Base-by-base conservation (phyloP, 2,888 invertebrate species). In the Pseudococcus longispinus region DNA sequence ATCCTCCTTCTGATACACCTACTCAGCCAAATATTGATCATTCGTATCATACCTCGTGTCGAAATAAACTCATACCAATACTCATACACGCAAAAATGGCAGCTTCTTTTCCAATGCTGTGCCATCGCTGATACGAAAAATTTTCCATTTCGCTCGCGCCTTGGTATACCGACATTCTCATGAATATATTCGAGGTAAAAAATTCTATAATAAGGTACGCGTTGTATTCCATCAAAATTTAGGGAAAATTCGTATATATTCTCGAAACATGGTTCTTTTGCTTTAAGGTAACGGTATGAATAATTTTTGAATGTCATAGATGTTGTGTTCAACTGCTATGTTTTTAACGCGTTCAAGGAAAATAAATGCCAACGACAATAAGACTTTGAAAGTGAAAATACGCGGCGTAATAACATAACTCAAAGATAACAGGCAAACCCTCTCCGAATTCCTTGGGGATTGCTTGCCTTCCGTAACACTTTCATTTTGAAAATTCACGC, bases 361-460 rank as follows among this genome's bases (percentile, higher is more conserved):
- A 70, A 70, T 70, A 70, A 70, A 70, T 70, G 70, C 70, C 70
- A 70, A 70, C 70, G 70, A 70, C 70, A 70, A 70, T 70, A 70
- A 70, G 70, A 70, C 70, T 70, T 70, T 70, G 70, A 70, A 70
- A 70, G 29, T 70, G 70, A 70, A 18, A 70, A 70, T 70, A 70
- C 70, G 70, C 70, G 70, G 70, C 70, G 29, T 70, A 70, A 70
- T 70, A 70, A 29, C 29, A 70, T 70, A 70, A 70, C 70, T 70
- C 70, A 70, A 70, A 70, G 70, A 70, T 70, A 70, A 70, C 70
- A 70, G 70, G 70, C 70, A 26, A 70, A 70, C 70, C 70, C 70
- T 70, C 70, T 70, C 70, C 70, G 70, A 70, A 70, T 18, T 70
- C 70, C 70, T 70, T 70, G 18, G 70, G 70, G 70, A 70, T 29